Evolutionary conservation across 2,888 invertebrate species (phyloP).

Genomic region (Pyrochroa serraticornis): DNA sequence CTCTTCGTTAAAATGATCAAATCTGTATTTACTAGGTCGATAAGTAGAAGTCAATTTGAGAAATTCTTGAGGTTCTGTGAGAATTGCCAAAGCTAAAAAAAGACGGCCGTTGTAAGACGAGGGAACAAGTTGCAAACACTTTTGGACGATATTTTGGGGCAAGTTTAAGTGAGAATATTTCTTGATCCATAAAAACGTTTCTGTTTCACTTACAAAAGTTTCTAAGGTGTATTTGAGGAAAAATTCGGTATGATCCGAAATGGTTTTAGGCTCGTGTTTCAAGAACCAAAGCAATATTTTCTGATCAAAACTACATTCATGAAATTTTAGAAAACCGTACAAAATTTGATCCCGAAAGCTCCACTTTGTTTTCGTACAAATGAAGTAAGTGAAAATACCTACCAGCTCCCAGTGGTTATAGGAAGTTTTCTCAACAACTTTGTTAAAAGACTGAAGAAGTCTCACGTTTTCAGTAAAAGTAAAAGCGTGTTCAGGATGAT

Average conservation of each 20-base stretch:
- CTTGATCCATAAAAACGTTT: background rate
- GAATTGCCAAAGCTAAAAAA: constrained; percentile 7
- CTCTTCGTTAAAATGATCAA: background rate
- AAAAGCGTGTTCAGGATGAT: constrained; percentile 8
- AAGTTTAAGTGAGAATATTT: constrained; percentile 1
- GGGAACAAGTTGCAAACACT: background rate
- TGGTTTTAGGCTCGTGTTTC: background rate
- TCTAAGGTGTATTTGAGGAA: background rate
- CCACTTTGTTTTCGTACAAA: constrained; percentile 5
- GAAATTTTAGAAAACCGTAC: background rate
- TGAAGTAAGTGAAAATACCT: background rate
- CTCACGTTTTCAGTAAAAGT: background rate
- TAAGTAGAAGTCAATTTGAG: constrained; percentile 1
- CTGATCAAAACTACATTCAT: background rate
- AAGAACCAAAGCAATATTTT: constrained; percentile 1
- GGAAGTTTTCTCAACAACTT: background rate
- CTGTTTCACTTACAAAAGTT: background rate
- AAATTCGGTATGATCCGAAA: background rate
- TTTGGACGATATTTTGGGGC: background rate
- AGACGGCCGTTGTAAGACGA: background rate
- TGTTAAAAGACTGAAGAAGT: constrained; percentile 1
- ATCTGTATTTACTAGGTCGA: constrained; percentile 8
- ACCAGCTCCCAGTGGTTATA: background rate
- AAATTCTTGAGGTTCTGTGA: constrained; percentile 11
- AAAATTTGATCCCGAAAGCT: background rate